These are phyloP conservation scores for Caracal caracal DNA, from an alignment of 2,113 vertebrate species.

Conservation along the genomic window DNA sequence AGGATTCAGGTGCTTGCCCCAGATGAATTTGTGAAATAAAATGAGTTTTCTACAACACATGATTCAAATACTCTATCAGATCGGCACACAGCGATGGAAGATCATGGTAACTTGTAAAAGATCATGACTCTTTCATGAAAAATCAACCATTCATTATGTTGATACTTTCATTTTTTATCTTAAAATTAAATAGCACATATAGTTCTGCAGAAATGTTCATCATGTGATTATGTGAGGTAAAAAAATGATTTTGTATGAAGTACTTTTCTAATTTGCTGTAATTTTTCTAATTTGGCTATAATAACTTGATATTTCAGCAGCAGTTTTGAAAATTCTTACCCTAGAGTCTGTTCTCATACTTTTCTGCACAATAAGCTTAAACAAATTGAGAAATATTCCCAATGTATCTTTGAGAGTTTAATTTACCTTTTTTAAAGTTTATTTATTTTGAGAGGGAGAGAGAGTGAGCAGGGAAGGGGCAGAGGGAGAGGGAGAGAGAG, in stretches of 20 bases:
- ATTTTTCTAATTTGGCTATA: neutral
- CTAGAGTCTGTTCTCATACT: neutral
- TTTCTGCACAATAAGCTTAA: neutral
- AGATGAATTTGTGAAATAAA: conserved; percentile 41
- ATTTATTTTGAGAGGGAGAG: too few relatives aligned
- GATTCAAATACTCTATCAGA: neutral
- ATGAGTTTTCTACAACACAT: neutral
- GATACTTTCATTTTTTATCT: neutral
- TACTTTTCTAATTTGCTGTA: neutral
- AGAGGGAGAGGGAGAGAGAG: too few relatives aligned
- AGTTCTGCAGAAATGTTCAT: conserved; percentile 11
- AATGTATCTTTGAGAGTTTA: neutral
- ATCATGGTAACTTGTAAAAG: neutral
- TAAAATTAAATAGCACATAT: neutral
- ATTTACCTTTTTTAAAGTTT: neutral
- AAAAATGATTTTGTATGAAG: neutral
- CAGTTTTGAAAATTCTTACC: neutral
- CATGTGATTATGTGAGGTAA: neutral
- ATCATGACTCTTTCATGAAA: neutral
- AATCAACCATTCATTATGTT: neutral
- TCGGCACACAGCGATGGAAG: neutral
- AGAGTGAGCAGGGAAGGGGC: too few relatives aligned
- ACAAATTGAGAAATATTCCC: neutral
- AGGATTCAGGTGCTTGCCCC: conserved; percentile 10
- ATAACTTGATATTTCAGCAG: neutral